phyloP scores from a whole-genome alignment of 2,888 invertebrate species.

The Yponomeuta sedellus region DNA sequence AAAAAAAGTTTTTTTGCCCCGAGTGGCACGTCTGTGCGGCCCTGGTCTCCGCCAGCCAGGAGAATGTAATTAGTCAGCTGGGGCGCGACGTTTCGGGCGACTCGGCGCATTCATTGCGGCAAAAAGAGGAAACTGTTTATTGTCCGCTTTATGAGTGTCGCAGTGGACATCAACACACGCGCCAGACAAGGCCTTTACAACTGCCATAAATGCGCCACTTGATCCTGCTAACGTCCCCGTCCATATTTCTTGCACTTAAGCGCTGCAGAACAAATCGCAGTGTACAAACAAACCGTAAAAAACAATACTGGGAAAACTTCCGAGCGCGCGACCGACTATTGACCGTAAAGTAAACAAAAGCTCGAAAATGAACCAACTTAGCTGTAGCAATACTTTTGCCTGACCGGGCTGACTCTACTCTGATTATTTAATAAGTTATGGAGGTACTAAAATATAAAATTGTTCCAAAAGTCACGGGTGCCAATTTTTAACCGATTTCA shows the following conservation, averaged over 20 bases:
- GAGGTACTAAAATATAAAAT: no score
- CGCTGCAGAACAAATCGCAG: not conserved
- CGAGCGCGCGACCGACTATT: not conserved
- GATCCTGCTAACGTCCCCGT: not conserved
- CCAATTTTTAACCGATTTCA: no score
- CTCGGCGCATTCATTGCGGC: not conserved
- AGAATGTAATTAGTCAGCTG: not conserved
- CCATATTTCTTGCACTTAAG: not conserved
- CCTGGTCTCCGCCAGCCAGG: not conserved
- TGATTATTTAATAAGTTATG: no score
- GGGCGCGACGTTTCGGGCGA: not conserved
- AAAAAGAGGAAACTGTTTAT: not conserved
- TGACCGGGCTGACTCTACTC: no score
- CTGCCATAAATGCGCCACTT: not conserved
- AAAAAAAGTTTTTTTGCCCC: no score
- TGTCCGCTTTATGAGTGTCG: not conserved
- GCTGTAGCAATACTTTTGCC: no score
- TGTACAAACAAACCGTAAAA: not conserved
- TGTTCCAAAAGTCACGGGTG: no score
- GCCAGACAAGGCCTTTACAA: not conserved
- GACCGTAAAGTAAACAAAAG: not conserved
- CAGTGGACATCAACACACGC: not conserved
- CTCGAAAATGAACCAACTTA: not conserved
- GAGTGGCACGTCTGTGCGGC: not conserved
- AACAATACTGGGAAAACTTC: not conserved